Base-by-base conservation (phyloP, 1,140 invertebrate genomes). In the Papilio polytes region DNA sequence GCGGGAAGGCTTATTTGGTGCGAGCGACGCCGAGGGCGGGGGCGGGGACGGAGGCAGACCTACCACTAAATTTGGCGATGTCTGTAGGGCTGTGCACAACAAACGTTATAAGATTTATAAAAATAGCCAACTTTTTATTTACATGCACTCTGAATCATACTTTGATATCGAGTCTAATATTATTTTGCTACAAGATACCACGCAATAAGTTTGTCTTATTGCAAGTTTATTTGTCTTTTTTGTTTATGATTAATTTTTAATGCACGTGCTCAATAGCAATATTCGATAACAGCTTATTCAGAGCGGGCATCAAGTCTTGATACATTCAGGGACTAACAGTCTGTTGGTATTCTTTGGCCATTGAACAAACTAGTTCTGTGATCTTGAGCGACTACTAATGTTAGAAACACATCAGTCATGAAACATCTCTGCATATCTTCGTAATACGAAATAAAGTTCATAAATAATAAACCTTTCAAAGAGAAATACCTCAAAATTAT, bases 1-100 rank as follows among this genome's bases (percentile, higher is more conserved):
- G 89, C 88, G 85, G 86, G 83, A 81, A 85, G 90, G 88, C 92
- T 92, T 93, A 93, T 93, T 92, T 92, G 92, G 92, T 89, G 83
- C 89, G 89, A 87, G 89, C 85, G 84, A 84, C 82, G 82, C 31
- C 18, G 53, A 7, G 53, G 74, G 84, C 86, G 66, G 8, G 72
- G 84, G 78, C 82, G 85, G 56, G 80, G 36, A 3, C 53, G 48
- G 48, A 3, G 48, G 48, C 48, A 18, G 59, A n/a, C n/a, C 77
- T 74, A 80, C 78, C 79, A n/a, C 48, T 72, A 59, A 31, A 74
- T 56, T 79, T 79, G 66, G 26, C 66, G 6, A 74, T n/a, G 77
- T 18, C 48, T 56, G 41, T 22, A 63, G 74, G 63, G 63, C 63
- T 70, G 63, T 36, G 26, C 63, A 70, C 63, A 41, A 41, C 36